Percentiles rank a stretch among this genome's conserved stretches.
Evolutionary conservation across 2,113 vertebrate genomes (phyloP).

Genomic region (Falco punctatus): DNA sequence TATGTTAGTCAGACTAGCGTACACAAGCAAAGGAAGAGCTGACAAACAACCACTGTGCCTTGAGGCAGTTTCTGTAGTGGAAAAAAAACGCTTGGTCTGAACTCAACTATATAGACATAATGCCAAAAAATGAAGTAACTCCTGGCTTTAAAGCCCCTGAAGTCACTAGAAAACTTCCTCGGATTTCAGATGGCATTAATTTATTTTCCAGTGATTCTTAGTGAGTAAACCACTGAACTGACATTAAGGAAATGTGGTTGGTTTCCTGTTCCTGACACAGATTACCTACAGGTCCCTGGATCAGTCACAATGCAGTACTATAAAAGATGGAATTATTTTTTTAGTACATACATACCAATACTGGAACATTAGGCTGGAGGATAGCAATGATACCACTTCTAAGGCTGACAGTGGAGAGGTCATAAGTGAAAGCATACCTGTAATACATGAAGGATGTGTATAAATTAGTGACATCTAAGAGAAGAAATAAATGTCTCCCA

Average conservation of each 20-base stretch:
- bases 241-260: constrained; percentile 3
- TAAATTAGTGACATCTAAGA: not conserved
- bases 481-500: not conserved
- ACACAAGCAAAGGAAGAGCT: not conserved
- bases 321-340: not conserved
- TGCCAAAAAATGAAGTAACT: constrained; percentile 40
- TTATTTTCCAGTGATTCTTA: constrained; percentile 15
- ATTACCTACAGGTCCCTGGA: not conserved
- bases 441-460: not conserved
- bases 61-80: not conserved
- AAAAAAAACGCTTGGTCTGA: not conserved
- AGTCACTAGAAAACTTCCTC: constrained; percentile 18
- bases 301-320: not conserved
- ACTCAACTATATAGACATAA: not conserved
- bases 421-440: not conserved
- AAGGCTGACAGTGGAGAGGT: not conserved
- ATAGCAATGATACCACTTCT: not conserved
- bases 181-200: not conserved
- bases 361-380: not conserved
- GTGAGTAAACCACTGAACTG: not conserved
- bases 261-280: constrained; percentile 1
- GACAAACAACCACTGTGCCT: not conserved
- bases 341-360: not conserved
- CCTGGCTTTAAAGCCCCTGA: not conserved
- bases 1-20: fast-evolving